These are phyloP conservation scores for Acanthochromis polyacanthus DNA, from an alignment of 2,113 vertebrate species.

Conservation along the genomic window DNA sequence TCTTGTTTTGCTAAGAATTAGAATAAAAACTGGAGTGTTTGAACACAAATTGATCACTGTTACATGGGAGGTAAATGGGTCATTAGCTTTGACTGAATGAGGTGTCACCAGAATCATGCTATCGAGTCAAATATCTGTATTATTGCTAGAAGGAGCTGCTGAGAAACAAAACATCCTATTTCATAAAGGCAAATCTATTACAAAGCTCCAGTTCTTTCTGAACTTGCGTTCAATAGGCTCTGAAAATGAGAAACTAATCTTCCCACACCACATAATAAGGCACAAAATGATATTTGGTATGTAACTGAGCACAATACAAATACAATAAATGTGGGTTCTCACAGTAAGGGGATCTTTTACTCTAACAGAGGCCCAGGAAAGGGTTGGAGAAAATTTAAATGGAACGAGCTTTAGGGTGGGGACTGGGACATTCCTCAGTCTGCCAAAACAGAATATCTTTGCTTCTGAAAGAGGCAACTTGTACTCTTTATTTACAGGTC, in stretches of 20 bases:
- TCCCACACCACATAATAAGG: neutral
- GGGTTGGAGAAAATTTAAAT: slow-evolving; percentile 49
- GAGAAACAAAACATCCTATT: slow-evolving; percentile 7
- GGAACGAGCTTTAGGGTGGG: slow-evolving; percentile 68
- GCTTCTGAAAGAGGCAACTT: slow-evolving; percentile 37
- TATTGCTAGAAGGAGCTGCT: neutral
- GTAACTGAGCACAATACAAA: slow-evolving; percentile 3
- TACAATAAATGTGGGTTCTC: slow-evolving; percentile 28
- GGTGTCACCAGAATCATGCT: neutral
- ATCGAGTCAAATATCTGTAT: neutral
- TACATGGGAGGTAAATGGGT: slow-evolving; percentile 10
- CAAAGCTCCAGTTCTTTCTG: neutral
- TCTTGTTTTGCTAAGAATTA: neutral
- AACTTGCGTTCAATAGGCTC: neutral
- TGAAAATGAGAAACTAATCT: neutral
- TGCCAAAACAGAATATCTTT: slow-evolving; percentile 64
- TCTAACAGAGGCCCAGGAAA: slow-evolving; percentile 47
- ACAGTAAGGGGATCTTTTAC: slow-evolving; percentile 43
- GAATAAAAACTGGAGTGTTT: slow-evolving; percentile 3
- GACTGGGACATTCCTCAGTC: slow-evolving; percentile 70
- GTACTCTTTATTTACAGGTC: slow-evolving; percentile 47
- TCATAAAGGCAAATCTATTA: slow-evolving; percentile 7
- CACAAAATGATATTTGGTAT: neutral
- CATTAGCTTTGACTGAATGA: slow-evolving; percentile 15
- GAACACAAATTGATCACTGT: slow-evolving; percentile 5